Evolutionary conservation across 2,113 vertebrate genomes (phyloP).

Genomic region (Odontophorus gujanensis): DNA sequence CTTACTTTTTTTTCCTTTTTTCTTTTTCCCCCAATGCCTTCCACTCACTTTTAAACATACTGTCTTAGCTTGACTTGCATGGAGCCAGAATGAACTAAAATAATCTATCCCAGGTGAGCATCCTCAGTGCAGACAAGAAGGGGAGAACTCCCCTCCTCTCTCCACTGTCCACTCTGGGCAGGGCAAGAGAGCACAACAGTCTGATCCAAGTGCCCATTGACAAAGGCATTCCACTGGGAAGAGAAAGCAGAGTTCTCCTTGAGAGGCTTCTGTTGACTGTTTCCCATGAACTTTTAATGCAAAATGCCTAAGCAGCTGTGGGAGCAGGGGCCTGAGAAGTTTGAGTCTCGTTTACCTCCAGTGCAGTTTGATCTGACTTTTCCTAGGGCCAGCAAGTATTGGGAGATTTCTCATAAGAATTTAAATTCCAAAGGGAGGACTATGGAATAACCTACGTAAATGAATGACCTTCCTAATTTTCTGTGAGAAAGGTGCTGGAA

Average conservation of each 20-base stretch:
- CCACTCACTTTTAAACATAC: neutral
- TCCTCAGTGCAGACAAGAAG: neutral
- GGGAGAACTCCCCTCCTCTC: neutral
- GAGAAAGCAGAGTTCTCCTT: neutral
- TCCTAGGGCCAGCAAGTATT: neutral
- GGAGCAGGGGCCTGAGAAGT: neutral
- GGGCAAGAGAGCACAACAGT: neutral
- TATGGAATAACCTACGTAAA: neutral
- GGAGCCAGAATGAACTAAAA: neutral
- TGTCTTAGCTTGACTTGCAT: neutral
- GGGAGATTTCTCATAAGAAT: neutral
- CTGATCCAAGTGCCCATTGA: neutral
- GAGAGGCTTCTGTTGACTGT: neutral
- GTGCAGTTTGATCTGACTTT: neutral
- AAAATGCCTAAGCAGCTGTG: neutral
- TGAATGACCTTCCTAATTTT: neutral
- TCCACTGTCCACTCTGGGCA: accelerated
- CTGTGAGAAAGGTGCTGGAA: neutral
- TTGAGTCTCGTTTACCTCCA: neutral
- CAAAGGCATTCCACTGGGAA: neutral
- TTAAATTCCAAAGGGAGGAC: neutral
- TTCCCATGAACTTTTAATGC: neutral
- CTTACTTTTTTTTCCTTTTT: neutral
- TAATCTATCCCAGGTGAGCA: neutral
- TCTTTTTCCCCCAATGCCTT: neutral